Conservation (phyloP, 2,797 vertebrate genomes). For the Distichodus sexfasciatus region DNA sequence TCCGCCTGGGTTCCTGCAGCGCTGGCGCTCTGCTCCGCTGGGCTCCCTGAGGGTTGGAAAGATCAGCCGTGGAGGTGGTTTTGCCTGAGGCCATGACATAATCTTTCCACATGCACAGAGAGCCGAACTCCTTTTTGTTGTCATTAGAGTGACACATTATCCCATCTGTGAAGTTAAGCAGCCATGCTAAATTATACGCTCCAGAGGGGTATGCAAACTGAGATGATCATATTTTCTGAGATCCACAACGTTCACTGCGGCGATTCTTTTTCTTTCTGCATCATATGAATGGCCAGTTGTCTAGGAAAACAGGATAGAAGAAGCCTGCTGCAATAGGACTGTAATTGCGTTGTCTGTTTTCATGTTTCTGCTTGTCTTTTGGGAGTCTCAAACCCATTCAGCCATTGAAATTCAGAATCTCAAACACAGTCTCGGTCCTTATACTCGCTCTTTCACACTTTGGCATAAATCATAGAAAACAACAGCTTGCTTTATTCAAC, state of each 20-base stretch:
- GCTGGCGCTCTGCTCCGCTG: not conserved
- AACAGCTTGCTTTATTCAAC: too few species aligned
- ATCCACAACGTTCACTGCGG: slow-evolving; percentile 11
- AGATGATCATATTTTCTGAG: slow-evolving; percentile 21
- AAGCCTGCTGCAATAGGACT: too few species aligned
- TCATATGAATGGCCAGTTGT: not conserved
- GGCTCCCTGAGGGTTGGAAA: slow-evolving; percentile 37
- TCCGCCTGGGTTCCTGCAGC: not conserved
- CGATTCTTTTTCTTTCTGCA: not conserved
- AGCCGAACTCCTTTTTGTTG: slow-evolving; percentile 44
- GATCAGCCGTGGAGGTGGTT: slow-evolving; percentile 51
- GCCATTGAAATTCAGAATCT: too few species aligned
- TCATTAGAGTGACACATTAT: slow-evolving; percentile 48
- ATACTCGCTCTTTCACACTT: too few species aligned
- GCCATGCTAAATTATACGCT: slow-evolving; percentile 40
- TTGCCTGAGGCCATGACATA: slow-evolving; percentile 50
- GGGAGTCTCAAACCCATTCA: too few species aligned
- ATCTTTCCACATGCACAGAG: slow-evolving; percentile 49
- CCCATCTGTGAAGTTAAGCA: slow-evolving; percentile 44
- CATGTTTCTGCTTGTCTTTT: too few species aligned
- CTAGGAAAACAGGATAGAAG: not conserved
- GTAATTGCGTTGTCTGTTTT: too few species aligned
- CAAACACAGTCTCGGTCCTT: too few species aligned
- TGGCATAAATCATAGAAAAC: too few species aligned
- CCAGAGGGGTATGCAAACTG: slow-evolving; percentile 4